Percentiles rank a stretch among this genome's conserved stretches.
phyloP scores from a whole-genome alignment of 2,888 invertebrate genomes.

The Phaedon cochleariae region DNA sequence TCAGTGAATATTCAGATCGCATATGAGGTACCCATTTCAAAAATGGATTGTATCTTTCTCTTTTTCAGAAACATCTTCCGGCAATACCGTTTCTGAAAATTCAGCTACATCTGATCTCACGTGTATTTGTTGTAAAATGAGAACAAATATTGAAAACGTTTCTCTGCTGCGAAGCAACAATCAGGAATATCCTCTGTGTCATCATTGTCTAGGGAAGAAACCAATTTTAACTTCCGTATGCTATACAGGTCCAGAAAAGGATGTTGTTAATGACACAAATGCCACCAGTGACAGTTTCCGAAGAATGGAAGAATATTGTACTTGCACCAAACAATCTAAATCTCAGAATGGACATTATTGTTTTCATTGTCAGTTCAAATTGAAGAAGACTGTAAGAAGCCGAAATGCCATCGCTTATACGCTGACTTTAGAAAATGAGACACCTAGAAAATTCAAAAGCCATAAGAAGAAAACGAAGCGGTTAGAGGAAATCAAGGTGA shows the following conservation, averaged over 20 bases:
- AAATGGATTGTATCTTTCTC: neutral
- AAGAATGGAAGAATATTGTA: constrained; percentile 41
- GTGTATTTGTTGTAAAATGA: constrained; percentile 45
- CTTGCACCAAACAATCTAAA: constrained; percentile 32
- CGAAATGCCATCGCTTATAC: constrained; percentile 63
- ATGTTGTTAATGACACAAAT: neutral
- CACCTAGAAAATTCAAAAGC: constrained; percentile 24
- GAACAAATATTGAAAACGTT: constrained; percentile 28
- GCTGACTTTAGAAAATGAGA: constrained; percentile 56
- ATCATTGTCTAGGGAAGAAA: constrained; percentile 36
- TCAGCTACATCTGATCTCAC: constrained; percentile 22
- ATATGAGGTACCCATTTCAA: too few relatives aligned
- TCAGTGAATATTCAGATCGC: too few relatives aligned
- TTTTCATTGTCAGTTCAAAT: constrained; percentile 48
- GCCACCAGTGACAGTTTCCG: constrained; percentile 21
- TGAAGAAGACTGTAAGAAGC: constrained; percentile 42
- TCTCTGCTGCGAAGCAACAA: constrained; percentile 33
- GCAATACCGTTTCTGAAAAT: neutral
- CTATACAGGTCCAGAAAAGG: constrained; percentile 38
- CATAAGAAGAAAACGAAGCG: constrained; percentile 33
- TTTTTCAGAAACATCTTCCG: constrained; percentile 6
- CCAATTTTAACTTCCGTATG: constrained; percentile 34
- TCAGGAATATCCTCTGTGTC: constrained; percentile 40
- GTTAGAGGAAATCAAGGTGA: constrained; percentile 51
- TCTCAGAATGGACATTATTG: constrained; percentile 37